Evolutionary conservation across 2,797 vertebrate species (phyloP), one percentile per base, ranked within the genome.

Genomic region (Benthosema pterotum): DNA sequence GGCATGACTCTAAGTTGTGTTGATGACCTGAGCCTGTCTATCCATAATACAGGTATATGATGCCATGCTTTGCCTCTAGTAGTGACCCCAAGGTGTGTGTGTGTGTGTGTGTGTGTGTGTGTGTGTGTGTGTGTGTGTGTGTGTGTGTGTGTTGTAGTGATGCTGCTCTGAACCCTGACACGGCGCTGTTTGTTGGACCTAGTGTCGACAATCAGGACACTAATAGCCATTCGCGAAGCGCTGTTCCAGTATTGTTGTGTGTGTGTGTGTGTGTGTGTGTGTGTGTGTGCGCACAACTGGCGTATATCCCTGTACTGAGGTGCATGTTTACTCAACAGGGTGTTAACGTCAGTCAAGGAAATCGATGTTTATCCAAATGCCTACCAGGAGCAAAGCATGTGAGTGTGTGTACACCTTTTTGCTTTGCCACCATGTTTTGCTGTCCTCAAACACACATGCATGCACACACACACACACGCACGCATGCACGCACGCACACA

Each of bases 271-370:
- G 49, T 73, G 50, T 49, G 25, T 14, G 18, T 54, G 50, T n/a
- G 50, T 42, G 47, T 14, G 15, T 60, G 16, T 19, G 16, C 17
- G n/a, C 22, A 19, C 45, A 47, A 59, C 50, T 64, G 75, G 59
- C 43, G 6, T 57, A 65, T 28, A 32, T 56, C 25, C 43, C 54
- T 3, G 43, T 52, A 12, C 54, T 53, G 47, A 65, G 69, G 64
- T 62, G 67, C 65, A 47, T 90, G 87, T 89, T 91, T 90, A 90
- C 82, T 88, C 85, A 91, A 89, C 87, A 87, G 75, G 65, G 77
- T 82, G 83, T 88, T 86, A 89, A 85, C 64, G 71, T 86, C 87
- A 90, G 70, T 79, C 70, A 77, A 75, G 71, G 77, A 86, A 78
- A 77, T 81, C 59, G 2, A 73, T 89, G 84, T 90, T 89, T 89